A percentile compares a stretch with the other conserved stretches of the same genome.
These are phyloP conservation scores for Periophthalmodon schlosseri DNA, from an alignment of 2,113 vertebrate genomes.

Conservation along the genomic window DNA sequence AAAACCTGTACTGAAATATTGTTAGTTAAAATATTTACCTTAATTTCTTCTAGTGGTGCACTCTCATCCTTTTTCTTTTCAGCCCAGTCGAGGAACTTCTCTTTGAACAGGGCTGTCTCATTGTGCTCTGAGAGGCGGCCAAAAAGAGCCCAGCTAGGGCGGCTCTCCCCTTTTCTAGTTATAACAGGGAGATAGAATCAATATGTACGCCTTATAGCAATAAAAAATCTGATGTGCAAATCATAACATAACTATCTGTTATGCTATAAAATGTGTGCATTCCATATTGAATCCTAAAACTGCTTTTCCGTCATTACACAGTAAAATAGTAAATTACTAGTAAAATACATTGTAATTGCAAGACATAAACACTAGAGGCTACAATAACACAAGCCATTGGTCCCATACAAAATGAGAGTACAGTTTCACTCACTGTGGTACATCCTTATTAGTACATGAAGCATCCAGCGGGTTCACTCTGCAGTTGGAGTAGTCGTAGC, in stretches of 20 bases:
- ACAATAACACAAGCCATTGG: constrained; percentile 22
- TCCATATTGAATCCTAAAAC: not conserved
- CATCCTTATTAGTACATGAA: constrained; percentile 59
- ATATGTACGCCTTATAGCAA: not conserved
- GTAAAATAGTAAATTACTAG: no score
- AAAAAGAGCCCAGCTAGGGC: constrained; percentile 80
- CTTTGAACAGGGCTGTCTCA: constrained; percentile 81
- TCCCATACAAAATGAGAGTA: not conserved
- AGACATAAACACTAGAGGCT: constrained; percentile 39
- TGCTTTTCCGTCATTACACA: not conserved
- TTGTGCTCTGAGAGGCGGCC: constrained; percentile 82
- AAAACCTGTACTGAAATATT: not conserved
- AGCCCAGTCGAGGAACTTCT: constrained; percentile 84
- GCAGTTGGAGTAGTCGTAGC: constrained; percentile 79
- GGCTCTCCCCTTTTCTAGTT: constrained; percentile 73
- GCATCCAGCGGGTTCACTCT: constrained; percentile 78
- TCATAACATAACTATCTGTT: not conserved
- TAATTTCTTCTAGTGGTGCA: constrained; percentile 66
- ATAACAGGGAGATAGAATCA: not conserved
- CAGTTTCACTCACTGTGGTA: constrained; percentile 69
- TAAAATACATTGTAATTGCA: constrained; percentile 16
- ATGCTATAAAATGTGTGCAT: no score
- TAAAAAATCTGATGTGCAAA: not conserved
- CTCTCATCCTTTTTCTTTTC: constrained; percentile 76
- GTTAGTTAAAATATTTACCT: constrained; percentile 48